Evolutionary conservation across 1,140 invertebrate genomes (phyloP), one percentile per base, ranked within the genome.

Genomic region (Tribolium madens): DNA sequence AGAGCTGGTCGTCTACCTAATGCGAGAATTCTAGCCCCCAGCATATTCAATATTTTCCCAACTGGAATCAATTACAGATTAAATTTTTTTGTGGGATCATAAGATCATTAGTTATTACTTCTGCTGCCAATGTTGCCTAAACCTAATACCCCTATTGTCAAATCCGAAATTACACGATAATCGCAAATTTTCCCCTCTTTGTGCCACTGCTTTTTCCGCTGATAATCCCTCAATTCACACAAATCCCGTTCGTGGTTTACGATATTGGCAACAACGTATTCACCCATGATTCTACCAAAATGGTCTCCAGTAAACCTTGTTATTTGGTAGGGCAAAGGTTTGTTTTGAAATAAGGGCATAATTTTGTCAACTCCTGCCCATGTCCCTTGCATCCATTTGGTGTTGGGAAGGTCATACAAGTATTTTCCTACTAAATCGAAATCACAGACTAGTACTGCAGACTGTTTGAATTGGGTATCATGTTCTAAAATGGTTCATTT

Each of bases 191-290:
- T 85, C 3, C 84, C 86, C 60, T 84, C 80, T 64, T 33, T 52
- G 31, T 78, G 72, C 88, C 88, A 91, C 1, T 79, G 13, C 7
- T 78, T 64, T 14, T 82, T 72, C 17, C 81, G 81, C 77, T 90
- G 88, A 78, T 87, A 84, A 33, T 85, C 80, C 13, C 82, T 84
- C 18, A 87, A 83, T 21, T 83, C 68, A 50, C 80, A 77, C 18
- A 71, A 87, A 75, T 86, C 76, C 18, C 88, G 83, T 81, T 90
- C 89, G 74, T 85, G 84, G 52, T 86, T 87, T 2, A 89, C 85
- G 60, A 91, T 89, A 21, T 89, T 85, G n/a, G 87, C 85, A 33
- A 90, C 78, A 1, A 89, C 87, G 82, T 89, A 90, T 81, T 90
- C 89, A 0, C 86, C 86, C 88, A 90, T 90, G n/a, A 87, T 82